Evolutionary conservation across 2,113 vertebrate genomes (phyloP).

Genomic region (Hirundichthys speculiger): DNA sequence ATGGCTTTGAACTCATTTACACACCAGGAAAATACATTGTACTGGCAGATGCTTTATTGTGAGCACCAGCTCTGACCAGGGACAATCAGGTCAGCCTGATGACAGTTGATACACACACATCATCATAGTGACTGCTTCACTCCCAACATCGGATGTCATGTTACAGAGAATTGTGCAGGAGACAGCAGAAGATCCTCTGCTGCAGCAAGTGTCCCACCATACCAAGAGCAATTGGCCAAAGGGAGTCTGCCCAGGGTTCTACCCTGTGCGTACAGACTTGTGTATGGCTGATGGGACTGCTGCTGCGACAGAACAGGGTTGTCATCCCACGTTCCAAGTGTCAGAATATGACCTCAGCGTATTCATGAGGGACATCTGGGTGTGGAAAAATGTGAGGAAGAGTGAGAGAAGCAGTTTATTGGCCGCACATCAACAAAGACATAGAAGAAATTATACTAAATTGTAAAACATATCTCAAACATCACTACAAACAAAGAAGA

Average conservation of each 20-base stretch:
- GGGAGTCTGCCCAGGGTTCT: neutral
- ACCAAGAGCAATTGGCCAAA: neutral
- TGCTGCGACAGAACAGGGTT: constrained; percentile 1
- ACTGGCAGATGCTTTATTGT: neutral
- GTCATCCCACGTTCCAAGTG: constrained; percentile 2
- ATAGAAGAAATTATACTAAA: too few species aligned
- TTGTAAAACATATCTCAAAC: neutral
- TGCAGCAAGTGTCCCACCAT: neutral
- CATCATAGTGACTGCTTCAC: neutral
- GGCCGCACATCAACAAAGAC: neutral
- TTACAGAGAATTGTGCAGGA: neutral
- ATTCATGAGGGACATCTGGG: constrained; percentile 19
- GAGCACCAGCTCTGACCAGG: neutral
- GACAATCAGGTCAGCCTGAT: neutral
- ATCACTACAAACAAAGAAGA: neutral
- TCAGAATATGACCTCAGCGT: neutral
- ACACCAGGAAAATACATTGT: constrained; percentile 1
- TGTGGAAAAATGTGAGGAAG: constrained; percentile 19
- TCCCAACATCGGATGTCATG: neutral
- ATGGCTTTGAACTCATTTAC: constrained; percentile 4
- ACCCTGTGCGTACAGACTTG: too few species aligned
- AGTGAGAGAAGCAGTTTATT: constrained; percentile 4
- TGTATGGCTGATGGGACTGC: neutral
- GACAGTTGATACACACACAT: neutral
- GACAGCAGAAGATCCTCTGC: neutral